Percentiles rank a stretch among this genome's conserved stretches.
phyloP scores from a whole-genome alignment of 2,113 vertebrate genomes.

The Gnathonemus longibarbis region DNA sequence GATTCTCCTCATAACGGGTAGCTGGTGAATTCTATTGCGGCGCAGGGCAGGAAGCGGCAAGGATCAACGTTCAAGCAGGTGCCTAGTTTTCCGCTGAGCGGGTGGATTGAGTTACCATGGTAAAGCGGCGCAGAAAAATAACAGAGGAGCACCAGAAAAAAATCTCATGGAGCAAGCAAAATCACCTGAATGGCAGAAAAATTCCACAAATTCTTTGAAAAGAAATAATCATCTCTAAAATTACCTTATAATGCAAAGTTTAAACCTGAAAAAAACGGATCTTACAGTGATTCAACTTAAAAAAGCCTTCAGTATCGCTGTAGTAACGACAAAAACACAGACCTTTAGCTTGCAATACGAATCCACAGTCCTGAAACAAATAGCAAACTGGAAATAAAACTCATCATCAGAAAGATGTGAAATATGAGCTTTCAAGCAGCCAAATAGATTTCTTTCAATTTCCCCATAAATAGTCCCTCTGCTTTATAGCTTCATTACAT shows the following conservation, averaged over 20 bases:
- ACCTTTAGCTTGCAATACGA: neutral
- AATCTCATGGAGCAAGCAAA: neutral
- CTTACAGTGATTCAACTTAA: neutral
- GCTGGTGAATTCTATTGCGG: neutral
- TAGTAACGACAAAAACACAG: neutral
- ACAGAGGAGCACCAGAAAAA: neutral
- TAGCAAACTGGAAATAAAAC: constrained; percentile 39
- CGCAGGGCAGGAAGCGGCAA: neutral
- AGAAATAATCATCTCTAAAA: neutral
- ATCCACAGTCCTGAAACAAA: constrained; percentile 28
- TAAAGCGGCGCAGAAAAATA: neutral
- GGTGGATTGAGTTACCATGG: neutral
- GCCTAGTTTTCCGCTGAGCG: neutral
- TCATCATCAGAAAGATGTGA: constrained; percentile 44
- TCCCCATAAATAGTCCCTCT: constrained; percentile 51
- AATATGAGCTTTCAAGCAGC: constrained; percentile 45
- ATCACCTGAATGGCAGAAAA: neutral
- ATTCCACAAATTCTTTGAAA: neutral
- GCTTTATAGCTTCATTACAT: constrained; percentile 42
- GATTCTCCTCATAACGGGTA: neutral
- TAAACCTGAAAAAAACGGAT: neutral
- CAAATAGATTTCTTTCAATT: constrained; percentile 59
- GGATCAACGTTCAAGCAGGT: neutral
- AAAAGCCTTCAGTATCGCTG: neutral
- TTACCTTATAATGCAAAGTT: neutral